Percentiles rank a stretch among this genome's conserved stretches.
These are phyloP conservation scores for Micromussa lordhowensis DNA, from an alignment of 92 coral and sea anemone species.

Conservation along the genomic window DNA sequence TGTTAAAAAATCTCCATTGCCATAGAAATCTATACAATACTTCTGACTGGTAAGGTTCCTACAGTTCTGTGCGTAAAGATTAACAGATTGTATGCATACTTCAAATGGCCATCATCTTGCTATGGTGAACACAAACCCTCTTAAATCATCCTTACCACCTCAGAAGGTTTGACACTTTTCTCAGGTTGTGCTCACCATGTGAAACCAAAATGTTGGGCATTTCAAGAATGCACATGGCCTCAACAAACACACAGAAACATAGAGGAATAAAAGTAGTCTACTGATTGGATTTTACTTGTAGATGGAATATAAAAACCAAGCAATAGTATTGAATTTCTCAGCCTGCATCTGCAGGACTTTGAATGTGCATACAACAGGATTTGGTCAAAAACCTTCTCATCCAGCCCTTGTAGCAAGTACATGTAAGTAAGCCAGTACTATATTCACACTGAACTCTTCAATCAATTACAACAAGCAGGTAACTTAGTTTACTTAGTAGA, in stretches of 20 bases:
- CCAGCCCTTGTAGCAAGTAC: not conserved
- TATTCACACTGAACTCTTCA: conserved; percentile 35
- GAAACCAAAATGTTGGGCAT: too few species aligned
- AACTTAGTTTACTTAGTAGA: not conserved
- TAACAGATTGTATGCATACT: not conserved
- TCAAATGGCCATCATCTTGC: too few species aligned
- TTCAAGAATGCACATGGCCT: too few species aligned
- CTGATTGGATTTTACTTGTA: too few species aligned
- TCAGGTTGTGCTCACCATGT: too few species aligned
- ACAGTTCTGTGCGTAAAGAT: not conserved
- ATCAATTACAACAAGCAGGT: conserved; percentile 16
- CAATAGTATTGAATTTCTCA: too few species aligned
- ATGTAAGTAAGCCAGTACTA: not conserved
- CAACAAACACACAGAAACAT: not conserved
- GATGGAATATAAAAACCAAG: not conserved
- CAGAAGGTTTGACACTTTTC: too few species aligned
- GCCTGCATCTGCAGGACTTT: not conserved
- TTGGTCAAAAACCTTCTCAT: not conserved
- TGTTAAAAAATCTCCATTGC: not conserved
- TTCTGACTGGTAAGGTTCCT: not conserved
- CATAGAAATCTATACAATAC: not conserved
- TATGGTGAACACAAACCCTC: too few species aligned
- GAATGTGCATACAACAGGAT: not conserved
- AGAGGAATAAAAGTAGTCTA: not conserved
- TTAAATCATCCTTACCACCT: too few species aligned